phyloP scores from a whole-genome alignment of 2,888 invertebrate genomes.

The Willowsia nigromaculata region DNA sequence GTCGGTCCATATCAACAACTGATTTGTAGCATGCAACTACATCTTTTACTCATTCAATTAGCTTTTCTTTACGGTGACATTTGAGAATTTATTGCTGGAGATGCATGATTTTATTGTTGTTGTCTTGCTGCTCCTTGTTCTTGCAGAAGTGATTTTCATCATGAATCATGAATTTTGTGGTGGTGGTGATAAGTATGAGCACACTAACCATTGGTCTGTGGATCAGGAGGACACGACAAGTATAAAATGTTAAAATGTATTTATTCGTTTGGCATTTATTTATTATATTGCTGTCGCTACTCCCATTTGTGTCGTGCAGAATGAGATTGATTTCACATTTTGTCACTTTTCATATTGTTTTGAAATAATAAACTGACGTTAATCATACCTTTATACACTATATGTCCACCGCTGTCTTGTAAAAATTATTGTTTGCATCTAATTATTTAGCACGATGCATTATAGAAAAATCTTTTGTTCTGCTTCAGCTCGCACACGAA shows the following conservation, averaged over 20 bases:
- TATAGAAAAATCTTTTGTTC: neutral
- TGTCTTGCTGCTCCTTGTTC: constrained; percentile 38
- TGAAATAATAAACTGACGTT: neutral
- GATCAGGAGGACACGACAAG: neutral
- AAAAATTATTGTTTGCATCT: neutral
- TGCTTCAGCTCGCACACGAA: neutral
- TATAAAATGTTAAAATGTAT: too few relatives aligned
- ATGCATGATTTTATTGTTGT: constrained; percentile 25
- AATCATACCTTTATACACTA: neutral
- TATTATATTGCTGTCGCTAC: neutral
- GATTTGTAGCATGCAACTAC: constrained; percentile 69
- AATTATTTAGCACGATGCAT: neutral
- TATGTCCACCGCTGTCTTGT: too few relatives aligned
- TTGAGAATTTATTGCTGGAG: constrained; percentile 56
- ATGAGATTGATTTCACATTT: neutral
- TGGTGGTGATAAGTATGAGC: neutral
- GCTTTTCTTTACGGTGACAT: constrained; percentile 62
- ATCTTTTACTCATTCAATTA: constrained; percentile 67
- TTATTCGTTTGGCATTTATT: neutral
- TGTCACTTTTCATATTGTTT: neutral
- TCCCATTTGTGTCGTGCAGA: neutral
- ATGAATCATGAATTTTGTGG: constrained; percentile 2
- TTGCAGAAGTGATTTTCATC: constrained; percentile 2
- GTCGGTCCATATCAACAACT: constrained; percentile 66
- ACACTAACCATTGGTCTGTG: neutral